Evolutionary conservation across 2,113 vertebrate species (phyloP).

Genomic region (Narcine bancroftii): DNA sequence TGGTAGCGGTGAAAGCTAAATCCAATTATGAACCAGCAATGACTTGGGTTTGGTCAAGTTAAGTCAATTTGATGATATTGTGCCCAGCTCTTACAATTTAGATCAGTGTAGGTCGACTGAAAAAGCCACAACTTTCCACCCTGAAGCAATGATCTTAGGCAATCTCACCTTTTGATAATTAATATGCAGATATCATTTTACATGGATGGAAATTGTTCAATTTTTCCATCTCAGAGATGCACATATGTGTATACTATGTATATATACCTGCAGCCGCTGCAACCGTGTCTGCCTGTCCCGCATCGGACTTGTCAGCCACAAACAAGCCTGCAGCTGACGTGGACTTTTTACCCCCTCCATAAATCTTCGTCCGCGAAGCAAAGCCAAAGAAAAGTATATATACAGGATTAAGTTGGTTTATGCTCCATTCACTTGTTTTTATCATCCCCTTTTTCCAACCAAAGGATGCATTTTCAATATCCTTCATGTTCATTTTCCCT

Average conservation of each 20-base stretch:
- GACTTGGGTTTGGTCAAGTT: slow-evolving; percentile 2
- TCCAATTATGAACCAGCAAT: slow-evolving; percentile 30
- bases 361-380: too few relatives aligned
- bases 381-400: too few relatives aligned
- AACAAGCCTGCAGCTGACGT: too few relatives aligned
- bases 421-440: neutral
- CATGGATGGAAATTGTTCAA: neutral
- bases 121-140: neutral
- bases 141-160: neutral
- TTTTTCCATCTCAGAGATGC: neutral
- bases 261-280: too few relatives aligned
- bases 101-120: neutral
- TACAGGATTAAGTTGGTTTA: neutral
- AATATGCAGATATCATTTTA: neutral
- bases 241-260: too few relatives aligned
- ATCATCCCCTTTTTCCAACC: neutral
- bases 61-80: neutral
- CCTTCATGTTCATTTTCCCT: neutral
- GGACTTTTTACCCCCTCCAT: too few relatives aligned
- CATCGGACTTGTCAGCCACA: too few relatives aligned
- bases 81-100: neutral
- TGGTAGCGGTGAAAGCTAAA: neutral
- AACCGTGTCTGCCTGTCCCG: too few relatives aligned
- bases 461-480: neutral
- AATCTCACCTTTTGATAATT: neutral